Evolutionary conservation across 2,113 vertebrate genomes (phyloP), one percentile per base, ranked within the genome.

Genomic region (Cervus canadensis): DNA sequence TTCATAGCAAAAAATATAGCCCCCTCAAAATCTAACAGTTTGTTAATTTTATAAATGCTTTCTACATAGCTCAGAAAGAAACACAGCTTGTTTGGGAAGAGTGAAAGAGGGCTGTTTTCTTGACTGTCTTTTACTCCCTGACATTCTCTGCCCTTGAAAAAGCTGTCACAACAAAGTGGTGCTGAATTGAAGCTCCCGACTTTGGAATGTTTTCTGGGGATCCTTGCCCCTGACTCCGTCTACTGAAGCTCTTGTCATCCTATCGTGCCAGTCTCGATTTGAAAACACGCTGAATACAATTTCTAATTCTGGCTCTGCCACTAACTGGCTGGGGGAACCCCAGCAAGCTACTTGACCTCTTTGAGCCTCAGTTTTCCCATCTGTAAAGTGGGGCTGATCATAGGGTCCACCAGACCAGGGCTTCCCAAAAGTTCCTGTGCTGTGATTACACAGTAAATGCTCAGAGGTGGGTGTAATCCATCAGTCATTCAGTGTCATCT

Each of bases 11-110:
- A 71, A 91, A 91, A 59, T 52, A 52, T 50, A n/a, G 14, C 14
- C n/a, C 6, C 33, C 12, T 25, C 60, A 17, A 59, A 43, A 52
- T 56, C 6, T 78, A 87, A 62, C 15, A 60, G 50, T 8, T 79
- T 91, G n/a, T 91, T 67, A 79, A 81, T 81, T 91, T 50, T 33
- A 91, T 52, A 81, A 94, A 40, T 52, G 12, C 50, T 81, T 71
- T 86, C 48, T 67, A 10, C 0, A 13, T 81, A 90, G 40, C 5
- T 54, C 36, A 50, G 81, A 74, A 87, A 79, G 60, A 93, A 94
- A 56, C 9, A 56, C 52, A 52, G 11, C 13, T 86, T 78, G 23
- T n/a, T 78, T 71, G 67, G n/a, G 23, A 87, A 52, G 45, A 81
- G 12, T 52, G 67, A 64, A 71, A 62, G 67, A 67, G 12, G 40